Conservation (phyloP, 53 echinoderm and acorn worm species). For the Hippasteria phrygiana region DNA sequence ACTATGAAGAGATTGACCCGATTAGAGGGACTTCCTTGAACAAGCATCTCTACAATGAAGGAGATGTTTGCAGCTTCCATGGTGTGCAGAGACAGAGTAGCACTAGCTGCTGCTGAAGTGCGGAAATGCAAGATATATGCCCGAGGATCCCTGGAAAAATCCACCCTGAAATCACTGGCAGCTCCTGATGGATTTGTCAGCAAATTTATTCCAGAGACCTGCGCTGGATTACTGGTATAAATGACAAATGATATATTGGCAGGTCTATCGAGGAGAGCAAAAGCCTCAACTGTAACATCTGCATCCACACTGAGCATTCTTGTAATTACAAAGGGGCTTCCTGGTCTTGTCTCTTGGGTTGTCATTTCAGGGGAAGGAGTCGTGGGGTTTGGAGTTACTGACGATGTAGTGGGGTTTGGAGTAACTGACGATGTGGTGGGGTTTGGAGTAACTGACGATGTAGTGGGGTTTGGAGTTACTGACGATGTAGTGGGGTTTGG, state of each 20-base stretch:
- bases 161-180: not conserved
- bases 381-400: not conserved
- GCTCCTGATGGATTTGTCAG: constrained; percentile 16
- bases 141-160: not conserved
- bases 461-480: not conserved
- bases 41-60: constrained; percentile 3
- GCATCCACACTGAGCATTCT: constrained; percentile 8
- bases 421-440: not conserved
- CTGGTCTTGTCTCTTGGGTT: not conserved
- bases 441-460: constrained; percentile 4
- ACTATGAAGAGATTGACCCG: constrained; percentile 26
- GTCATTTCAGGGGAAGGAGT: not conserved
- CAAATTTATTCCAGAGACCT: not conserved
- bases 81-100: not conserved
- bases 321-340: not conserved
- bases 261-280: constrained; percentile 34
- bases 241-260: constrained; percentile 15
- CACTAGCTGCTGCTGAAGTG: not conserved
- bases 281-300: constrained; percentile 40
- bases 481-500: not conserved
- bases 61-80: constrained; percentile 34
- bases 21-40: constrained; percentile 18
- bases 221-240: constrained; percentile 28
- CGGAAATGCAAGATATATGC: constrained; percentile 1
- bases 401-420: too few species aligned